Conservation (phyloP, 2,113 vertebrate species). For the Patagioenas fasciata region DNA sequence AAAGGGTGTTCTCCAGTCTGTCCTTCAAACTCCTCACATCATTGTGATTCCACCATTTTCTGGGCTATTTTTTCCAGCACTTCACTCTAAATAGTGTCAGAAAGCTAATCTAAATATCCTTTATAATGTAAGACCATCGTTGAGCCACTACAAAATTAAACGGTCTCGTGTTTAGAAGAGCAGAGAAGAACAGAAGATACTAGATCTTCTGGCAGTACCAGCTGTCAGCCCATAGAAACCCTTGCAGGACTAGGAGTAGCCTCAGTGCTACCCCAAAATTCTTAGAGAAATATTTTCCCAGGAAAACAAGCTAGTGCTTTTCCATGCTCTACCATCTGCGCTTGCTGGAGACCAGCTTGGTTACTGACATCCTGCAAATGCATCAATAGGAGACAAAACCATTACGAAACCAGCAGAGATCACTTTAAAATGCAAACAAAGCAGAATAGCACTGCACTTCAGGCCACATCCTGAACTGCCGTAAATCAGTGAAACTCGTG, state of each 20-base stretch:
- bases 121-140: neutral
- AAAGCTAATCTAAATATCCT: neutral
- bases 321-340: constrained; percentile 2
- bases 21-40: neutral
- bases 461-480: neutral
- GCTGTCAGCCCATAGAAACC: constrained; percentile 24
- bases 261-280: neutral
- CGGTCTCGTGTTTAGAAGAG: constrained; percentile 55
- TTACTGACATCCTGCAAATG: neutral
- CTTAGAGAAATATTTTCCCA: constrained; percentile 39
- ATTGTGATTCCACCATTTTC: neutral
- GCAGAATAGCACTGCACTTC: neutral
- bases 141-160: constrained; percentile 12
- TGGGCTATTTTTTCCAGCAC: neutral
- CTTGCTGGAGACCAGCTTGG: neutral
- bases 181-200: constrained; percentile 40
- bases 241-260: constrained; percentile 38
- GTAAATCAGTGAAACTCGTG: constrained; percentile 6
- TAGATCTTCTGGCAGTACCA: constrained; percentile 15
- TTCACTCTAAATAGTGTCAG: neutral
- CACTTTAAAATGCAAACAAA: constrained; percentile 53
- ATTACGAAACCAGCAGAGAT: constrained; percentile 51
- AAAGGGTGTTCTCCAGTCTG: neutral
- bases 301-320: neutral
- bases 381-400: constrained; percentile 12